These are phyloP conservation scores for Labia minor DNA, from an alignment of 2,888 invertebrate species.

Conservation along the genomic window DNA sequence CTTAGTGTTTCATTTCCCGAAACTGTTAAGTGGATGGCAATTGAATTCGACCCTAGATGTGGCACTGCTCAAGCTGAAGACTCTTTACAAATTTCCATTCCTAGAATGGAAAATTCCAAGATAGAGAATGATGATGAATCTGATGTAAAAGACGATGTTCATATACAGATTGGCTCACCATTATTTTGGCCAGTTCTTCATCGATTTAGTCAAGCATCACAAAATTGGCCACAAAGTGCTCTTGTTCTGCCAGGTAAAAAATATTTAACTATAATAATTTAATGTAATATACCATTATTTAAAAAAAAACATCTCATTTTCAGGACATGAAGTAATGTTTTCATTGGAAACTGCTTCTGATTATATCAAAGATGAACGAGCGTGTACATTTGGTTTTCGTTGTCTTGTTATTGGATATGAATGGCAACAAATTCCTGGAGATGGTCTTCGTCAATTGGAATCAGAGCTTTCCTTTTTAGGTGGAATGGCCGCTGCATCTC, in stretches of 20 bases:
- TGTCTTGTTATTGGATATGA: slow-evolving; percentile 68
- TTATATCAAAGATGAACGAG: slow-evolving; percentile 82
- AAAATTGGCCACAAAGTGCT: slow-evolving; percentile 79
- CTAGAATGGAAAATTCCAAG: slow-evolving; percentile 26
- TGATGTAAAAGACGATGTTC: not conserved
- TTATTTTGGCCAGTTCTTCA: slow-evolving; percentile 50
- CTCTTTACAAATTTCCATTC: slow-evolving; percentile 42
- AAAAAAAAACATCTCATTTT: too few species aligned
- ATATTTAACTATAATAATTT: not conserved
- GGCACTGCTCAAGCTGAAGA: slow-evolving; percentile 89
- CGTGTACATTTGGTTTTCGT: slow-evolving; percentile 70
- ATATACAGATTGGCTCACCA: slow-evolving; percentile 14
- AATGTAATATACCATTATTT: too few species aligned
- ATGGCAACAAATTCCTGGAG: slow-evolving; percentile 38
- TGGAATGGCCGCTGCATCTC: slow-evolving; percentile 80
- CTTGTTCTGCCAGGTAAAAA: slow-evolving; percentile 62
- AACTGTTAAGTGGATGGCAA: slow-evolving; percentile 78
- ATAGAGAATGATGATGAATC: not conserved
- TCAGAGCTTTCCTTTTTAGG: slow-evolving; percentile 83
- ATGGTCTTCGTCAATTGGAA: slow-evolving; percentile 64
- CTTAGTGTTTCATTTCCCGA: slow-evolving; percentile 75
- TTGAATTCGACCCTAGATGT: slow-evolving; percentile 88
- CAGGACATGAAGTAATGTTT: slow-evolving; percentile 86
- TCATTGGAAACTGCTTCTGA: slow-evolving; percentile 92
- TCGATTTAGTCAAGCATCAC: slow-evolving; percentile 49